phyloP scores from a whole-genome alignment of 2,113 vertebrate genomes.

The Oryzias curvinotus region DNA sequence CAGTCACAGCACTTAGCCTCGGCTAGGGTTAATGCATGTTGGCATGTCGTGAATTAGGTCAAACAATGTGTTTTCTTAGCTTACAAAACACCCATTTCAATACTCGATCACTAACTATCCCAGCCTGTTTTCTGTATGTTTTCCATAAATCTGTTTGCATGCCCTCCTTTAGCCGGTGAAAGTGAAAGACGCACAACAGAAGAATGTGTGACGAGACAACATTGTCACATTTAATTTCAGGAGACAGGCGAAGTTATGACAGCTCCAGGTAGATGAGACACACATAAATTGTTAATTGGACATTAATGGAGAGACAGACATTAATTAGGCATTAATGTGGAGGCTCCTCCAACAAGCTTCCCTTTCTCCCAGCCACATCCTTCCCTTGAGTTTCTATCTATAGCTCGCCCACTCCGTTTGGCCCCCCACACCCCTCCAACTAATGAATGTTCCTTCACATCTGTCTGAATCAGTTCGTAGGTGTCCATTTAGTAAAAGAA shows the following conservation, averaged over 20 bases:
- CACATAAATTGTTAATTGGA: slow-evolving; percentile 60
- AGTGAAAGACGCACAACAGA: slow-evolving; percentile 18
- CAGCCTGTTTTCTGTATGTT: neutral
- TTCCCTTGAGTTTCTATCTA: slow-evolving; percentile 33
- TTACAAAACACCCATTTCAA: neutral
- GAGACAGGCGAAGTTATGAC: slow-evolving; percentile 48
- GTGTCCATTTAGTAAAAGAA: neutral
- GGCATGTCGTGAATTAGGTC: neutral
- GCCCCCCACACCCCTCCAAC: slow-evolving; percentile 1
- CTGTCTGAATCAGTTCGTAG: neutral
- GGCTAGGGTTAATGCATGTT: neutral
- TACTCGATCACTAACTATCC: neutral
- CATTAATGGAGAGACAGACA: slow-evolving; percentile 61
- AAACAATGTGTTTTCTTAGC: neutral
- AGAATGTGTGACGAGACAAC: slow-evolving; percentile 14
- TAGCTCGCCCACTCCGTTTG: neutral
- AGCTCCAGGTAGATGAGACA: slow-evolving; percentile 60
- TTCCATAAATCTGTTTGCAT: neutral
- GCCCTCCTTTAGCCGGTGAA: neutral
- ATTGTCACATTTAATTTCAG: slow-evolving; percentile 41
- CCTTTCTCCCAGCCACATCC: slow-evolving; percentile 41
- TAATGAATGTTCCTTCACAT: slow-evolving; percentile 10
- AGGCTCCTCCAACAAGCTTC: slow-evolving; percentile 40
- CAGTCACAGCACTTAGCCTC: neutral
- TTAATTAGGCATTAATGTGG: slow-evolving; percentile 67